Evolutionary conservation across 2,797 vertebrate genomes (phyloP), one percentile per base, ranked within the genome.

Genomic region (Lutjanus argentimaculatus): DNA sequence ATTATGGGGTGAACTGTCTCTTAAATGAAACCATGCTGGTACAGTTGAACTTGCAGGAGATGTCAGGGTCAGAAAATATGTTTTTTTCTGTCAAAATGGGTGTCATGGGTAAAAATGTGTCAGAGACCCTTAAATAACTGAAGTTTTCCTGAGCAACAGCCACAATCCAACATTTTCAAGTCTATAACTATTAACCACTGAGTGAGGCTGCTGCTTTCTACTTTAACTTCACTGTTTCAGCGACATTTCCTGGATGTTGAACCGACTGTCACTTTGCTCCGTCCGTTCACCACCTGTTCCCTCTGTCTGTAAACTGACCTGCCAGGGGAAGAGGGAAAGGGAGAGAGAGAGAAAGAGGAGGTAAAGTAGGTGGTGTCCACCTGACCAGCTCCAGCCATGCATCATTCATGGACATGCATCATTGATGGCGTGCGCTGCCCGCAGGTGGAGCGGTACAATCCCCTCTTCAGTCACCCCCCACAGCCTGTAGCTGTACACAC

Each of bases 381-480:
- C 89, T 88, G 89, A 91, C 91, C 87, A 86, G 82, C 83, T 70
- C 66, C 17, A 15, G 49, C 55, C 75, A 89, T 96, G 82, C 89
- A 96, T 95, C 80, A 91, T 96, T 96, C 53, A 96, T 95, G 91
- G 2, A 0, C 84, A 86, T 96, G 67, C 79, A 95, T 94, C 82
- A 94, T 96, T 95, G 59, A 95, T 93, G 87, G 40, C 14, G 73
- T 88, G 77, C 83, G 48, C 85, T 85, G 79, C 75, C 87, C 75
- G 68, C 85, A 64, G 86, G 84, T 85, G 59, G 78, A 83, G 80
- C 69, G 0, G n/a, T 30, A 61, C 73, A 42, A 36, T 58, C 76
- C 72, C 80, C 72, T 74, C 40, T 36, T 8, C 70, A 30, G 22
- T 67, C 79, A 56, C 77, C 80, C 86, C 85, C 84, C 10, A 22